Conservation (phyloP, 2,797 vertebrate genomes). For the Atherinosoma microstoma region DNA sequence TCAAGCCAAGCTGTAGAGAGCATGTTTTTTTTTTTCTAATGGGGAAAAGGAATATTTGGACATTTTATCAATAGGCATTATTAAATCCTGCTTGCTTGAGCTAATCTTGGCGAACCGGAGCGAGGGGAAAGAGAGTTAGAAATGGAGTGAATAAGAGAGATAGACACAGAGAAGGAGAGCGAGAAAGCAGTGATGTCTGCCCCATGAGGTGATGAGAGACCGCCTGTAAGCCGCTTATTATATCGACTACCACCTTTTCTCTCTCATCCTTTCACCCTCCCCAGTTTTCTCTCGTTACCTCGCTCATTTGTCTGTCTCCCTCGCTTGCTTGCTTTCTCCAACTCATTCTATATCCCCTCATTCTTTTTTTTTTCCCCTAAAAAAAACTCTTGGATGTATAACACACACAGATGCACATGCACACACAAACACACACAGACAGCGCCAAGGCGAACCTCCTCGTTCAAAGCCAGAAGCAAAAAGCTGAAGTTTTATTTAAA, state of each 20-base stretch:
- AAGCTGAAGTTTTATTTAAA: conserved; percentile 98
- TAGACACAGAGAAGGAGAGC: conserved; percentile 50
- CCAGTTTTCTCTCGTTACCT: conserved; percentile 61
- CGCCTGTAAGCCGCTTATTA: conserved; percentile 99
- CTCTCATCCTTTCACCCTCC: conserved; percentile 73
- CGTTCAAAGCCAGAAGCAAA: conserved; percentile 94
- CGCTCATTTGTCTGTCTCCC: conserved; percentile 69
- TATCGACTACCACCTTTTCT: conserved; percentile 96
- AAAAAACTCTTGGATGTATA: conserved; percentile 44
- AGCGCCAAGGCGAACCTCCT: conserved; percentile 80
- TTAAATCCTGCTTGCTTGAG: conserved; percentile 88
- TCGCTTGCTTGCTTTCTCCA: conserved; percentile 56
- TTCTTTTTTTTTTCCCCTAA: conserved; percentile 33
- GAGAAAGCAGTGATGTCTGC: conserved; percentile 78
- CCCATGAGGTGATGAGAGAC: conserved; percentile 94
- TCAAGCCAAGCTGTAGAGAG: conserved; percentile 57
- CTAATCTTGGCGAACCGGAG: conserved; percentile 82
- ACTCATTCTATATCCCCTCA: conserved; percentile 69
- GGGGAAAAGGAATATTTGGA: conserved; percentile 87
- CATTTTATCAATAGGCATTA: conserved; percentile 90
- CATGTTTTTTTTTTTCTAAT: conserved; percentile 77
- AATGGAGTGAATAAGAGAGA: conserved; percentile 49
- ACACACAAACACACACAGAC: conserved; percentile 41
- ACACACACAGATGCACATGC: conserved; percentile 12
- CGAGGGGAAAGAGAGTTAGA: conserved; percentile 44